These are phyloP conservation scores for Passer montanus DNA, from an alignment of 2,113 vertebrate species.

Conservation along the genomic window DNA sequence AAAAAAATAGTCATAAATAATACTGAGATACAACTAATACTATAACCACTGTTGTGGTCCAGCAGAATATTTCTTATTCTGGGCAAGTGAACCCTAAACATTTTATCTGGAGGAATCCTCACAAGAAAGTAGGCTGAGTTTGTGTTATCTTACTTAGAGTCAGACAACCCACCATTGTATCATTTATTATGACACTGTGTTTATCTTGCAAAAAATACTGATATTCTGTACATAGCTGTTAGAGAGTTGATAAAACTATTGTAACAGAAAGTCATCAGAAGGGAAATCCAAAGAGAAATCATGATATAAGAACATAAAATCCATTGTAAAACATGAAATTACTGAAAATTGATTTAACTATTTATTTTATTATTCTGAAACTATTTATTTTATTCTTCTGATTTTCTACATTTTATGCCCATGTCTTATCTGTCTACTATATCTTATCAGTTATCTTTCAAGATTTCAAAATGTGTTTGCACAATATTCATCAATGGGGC, in stretches of 20 bases:
- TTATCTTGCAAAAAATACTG: neutral
- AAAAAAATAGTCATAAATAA: neutral
- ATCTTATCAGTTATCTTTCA: neutral
- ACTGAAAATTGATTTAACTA: neutral
- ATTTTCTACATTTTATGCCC: neutral
- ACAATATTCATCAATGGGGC: neutral
- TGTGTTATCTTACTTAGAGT: neutral
- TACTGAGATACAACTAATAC: neutral
- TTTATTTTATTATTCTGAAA: neutral
- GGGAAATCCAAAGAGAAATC: neutral
- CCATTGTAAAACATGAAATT: neutral
- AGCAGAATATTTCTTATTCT: neutral
- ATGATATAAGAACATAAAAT: neutral
- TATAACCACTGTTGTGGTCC: neutral
- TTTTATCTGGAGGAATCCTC: neutral
- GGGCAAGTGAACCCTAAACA: neutral
- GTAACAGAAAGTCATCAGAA: neutral
- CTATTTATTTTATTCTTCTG: neutral
- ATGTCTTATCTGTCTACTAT: neutral
- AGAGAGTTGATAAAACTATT: neutral
- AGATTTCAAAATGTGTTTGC: neutral
- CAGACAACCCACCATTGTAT: neutral
- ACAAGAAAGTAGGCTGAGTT: neutral
- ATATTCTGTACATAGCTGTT: neutral
- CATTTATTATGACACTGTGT: neutral